A percentile compares a stretch with the other conserved stretches of the same genome.
Evolutionary conservation across 2,797 vertebrate genomes (phyloP).

Genomic region (Varecia variegata): DNA sequence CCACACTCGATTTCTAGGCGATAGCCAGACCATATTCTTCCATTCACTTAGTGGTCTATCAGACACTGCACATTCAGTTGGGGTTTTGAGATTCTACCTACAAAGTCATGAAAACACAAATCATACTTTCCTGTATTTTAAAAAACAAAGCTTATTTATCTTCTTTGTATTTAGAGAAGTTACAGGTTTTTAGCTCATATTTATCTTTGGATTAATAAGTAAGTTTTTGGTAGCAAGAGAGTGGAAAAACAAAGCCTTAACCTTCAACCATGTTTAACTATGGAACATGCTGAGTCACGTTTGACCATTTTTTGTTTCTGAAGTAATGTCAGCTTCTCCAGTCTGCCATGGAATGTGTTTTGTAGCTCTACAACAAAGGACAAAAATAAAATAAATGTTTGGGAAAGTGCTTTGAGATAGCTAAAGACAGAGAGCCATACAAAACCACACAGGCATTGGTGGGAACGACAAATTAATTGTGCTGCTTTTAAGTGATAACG

Average conservation of each 20-base stretch:
- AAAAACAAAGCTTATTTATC: background rate
- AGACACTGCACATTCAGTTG: background rate
- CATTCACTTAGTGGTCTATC: background rate
- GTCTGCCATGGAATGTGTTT: background rate
- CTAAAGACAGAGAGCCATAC: constrained; percentile 36
- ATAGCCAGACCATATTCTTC: background rate
- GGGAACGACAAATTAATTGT: constrained; percentile 58
- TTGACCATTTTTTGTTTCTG: constrained; percentile 37
- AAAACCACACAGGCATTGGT: background rate
- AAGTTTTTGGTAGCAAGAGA: background rate
- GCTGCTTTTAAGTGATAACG: constrained; percentile 50
- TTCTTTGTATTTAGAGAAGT: background rate
- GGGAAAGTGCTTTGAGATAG: constrained; percentile 18
- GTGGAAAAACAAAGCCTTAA: background rate
- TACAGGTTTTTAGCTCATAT: background rate
- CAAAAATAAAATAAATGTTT: constrained; percentile 68
- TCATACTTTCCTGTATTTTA: background rate
- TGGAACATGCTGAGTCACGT: background rate
- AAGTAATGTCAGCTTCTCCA: constrained; percentile 25
- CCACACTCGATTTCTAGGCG: background rate
- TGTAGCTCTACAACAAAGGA: constrained; percentile 14
- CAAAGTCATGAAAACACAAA: background rate
- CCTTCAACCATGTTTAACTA: constrained; percentile 11
- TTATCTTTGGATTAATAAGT: background rate
- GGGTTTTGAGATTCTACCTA: background rate